Evolutionary conservation across 1,140 invertebrate genomes (phyloP), one percentile per base, ranked within the genome.

Genomic region (Scaptomyza montana): DNA sequence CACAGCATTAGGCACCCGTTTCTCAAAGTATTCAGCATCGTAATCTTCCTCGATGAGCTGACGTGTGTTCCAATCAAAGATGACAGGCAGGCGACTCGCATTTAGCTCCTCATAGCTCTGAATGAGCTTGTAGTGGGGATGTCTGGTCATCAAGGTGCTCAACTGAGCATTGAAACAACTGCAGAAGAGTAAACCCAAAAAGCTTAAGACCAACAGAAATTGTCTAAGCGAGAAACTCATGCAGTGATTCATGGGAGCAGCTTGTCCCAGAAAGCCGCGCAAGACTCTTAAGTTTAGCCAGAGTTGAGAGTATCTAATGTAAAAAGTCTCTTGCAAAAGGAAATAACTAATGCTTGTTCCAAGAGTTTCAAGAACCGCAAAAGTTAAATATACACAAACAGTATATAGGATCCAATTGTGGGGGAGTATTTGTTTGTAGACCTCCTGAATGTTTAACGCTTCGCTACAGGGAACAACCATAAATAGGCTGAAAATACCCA

Each of bases 401-500:
- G 50, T 12, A n/a, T 9, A 1, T 0, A 0, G 3, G 0, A 3
- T 1, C 0, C 1, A 5, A 10, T 8, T n/a, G 3, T 13, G 1
- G 0, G 6, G n/a, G 19, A 61, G 28, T 1, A 65, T 13, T 7
- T 0, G 9, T 0, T 3, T 0, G 3, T 53, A n/a, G 0, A 67
- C 12, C 0, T 72, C 47, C 0, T 3, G 7, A 1, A 76, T 2
- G 2, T 12, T 19, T 6, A 84, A 3, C 16, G 72, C 60, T 2
- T 5, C 7, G 7, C 63, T 62, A 16, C 80, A 82, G 0, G 80
- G 80, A n/a, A 84, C 76, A 5, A 56, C 5, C 2, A 84, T 16
- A 2, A 66, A 5, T 0, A 76, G 1, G 9, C 21, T 36, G 1
- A 19, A 1, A 0, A 57, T 10, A 8, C 49, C 51, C 0, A 79